Evolutionary conservation across 2,113 vertebrate genomes (phyloP), one percentile per base, ranked within the genome.

Genomic region (Trematocara zebra): DNA sequence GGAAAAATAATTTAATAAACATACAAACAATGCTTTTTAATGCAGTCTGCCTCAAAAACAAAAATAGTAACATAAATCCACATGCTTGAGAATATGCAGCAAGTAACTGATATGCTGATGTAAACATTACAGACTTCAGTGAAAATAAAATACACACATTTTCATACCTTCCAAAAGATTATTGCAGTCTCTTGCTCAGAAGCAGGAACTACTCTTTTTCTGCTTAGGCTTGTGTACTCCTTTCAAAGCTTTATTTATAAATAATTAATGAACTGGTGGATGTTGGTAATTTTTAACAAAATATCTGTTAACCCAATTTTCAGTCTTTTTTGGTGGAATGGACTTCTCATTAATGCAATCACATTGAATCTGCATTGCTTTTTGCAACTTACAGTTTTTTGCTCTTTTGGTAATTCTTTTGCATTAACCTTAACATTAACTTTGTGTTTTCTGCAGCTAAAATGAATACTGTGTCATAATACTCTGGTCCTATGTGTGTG

Each of bases 11-110:
- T 76, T 76, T 51, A 76, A 51, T 76, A 31, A 51, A 76, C 72
- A 76, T 51, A 7, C 26, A 76, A 76, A 4, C 17, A 1, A 31
- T 76, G 10, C 15, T 76, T 76, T 76, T 49, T 76, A 8, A 76
- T 76, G 44, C 15, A 49, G 4, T 51, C 11, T 3, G 6, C 17
- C 47, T 51, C 72, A 76, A 33, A 31, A 51, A 76, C 17, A n/a
- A 10, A 49, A 76, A 2, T 31, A 33, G 28, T 0, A 76, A 51
- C 3, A 8, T n/a, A 51, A 7, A 47, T 26, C 0, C 0, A 72
- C 12, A 44, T 42, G 20, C 0, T 42, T 6, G 67, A 26, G 14
- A 44, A 72, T 72, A 44, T 72, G 40, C 40, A 72, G 40, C 20
- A 72, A 26, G 67, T 47, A 44, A 72, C 40, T 72, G 40, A 4